These are phyloP conservation scores for Lepidochitona cinerea DNA, from an alignment of 2,888 invertebrate genomes.

Conservation along the genomic window DNA sequence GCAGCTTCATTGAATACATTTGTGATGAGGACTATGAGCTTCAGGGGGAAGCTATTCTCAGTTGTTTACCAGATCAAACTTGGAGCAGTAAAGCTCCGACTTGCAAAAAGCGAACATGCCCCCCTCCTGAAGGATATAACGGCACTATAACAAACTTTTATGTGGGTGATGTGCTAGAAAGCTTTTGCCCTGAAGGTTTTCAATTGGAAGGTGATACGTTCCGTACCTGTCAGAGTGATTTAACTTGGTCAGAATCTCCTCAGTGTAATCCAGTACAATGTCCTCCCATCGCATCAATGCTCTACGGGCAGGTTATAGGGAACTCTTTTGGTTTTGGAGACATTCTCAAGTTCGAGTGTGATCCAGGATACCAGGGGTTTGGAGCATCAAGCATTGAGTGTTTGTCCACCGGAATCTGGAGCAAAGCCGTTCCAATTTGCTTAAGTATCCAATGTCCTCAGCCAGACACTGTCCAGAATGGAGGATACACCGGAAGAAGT, in stretches of 20 bases:
- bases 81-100: slow-evolving; percentile 19
- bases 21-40: slow-evolving; percentile 63
- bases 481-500: not conserved
- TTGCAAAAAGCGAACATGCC: slow-evolving; percentile 16
- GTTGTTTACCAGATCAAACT: not conserved
- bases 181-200: not conserved
- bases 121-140: slow-evolving; percentile 33
- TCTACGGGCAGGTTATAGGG: not conserved
- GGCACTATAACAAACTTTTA: not conserved
- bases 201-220: slow-evolving; percentile 34
- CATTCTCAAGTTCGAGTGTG: slow-evolving; percentile 39
- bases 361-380: slow-evolving; percentile 57
- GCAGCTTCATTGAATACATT: slow-evolving; percentile 21
- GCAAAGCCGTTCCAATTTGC: slow-evolving; percentile 44
- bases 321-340: not conserved
- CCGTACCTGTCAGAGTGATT: slow-evolving; percentile 36
- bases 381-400: slow-evolving; percentile 55
- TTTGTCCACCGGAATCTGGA: slow-evolving; percentile 58
- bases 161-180: not conserved
- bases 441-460: not conserved
- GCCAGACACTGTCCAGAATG: not conserved
- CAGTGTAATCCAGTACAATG: not conserved
- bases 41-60: slow-evolving; percentile 36
- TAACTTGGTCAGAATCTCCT: slow-evolving; percentile 33
- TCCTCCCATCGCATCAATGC: not conserved